phyloP scores from a whole-genome alignment of 23 tunicate genomes.

The Oikopleura dioica region DNA sequence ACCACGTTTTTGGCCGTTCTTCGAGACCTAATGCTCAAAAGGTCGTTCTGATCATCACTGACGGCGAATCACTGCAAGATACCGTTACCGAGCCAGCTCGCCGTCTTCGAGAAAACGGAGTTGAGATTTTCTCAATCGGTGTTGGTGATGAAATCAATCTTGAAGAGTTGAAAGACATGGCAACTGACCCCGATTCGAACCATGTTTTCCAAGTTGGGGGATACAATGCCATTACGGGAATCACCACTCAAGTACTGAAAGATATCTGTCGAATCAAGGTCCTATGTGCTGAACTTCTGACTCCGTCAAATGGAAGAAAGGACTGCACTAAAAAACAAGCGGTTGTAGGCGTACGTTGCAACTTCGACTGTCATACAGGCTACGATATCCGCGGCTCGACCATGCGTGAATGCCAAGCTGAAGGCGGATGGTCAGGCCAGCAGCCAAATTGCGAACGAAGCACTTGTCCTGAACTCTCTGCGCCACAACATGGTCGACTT shows the following conservation, averaged over 20 bases:
- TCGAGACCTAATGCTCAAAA: slow-evolving; percentile 22
- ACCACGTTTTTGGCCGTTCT: slow-evolving; percentile 17
- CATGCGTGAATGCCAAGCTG: not conserved
- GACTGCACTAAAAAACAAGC: slow-evolving; percentile 24
- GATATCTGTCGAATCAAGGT: slow-evolving; percentile 38
- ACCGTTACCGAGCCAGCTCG: slow-evolving; percentile 58
- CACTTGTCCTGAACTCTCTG: slow-evolving; percentile 20
- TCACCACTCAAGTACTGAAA: slow-evolving; percentile 38
- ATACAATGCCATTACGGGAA: slow-evolving; percentile 46
- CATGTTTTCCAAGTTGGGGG: slow-evolving; percentile 83
- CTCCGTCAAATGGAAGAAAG: slow-evolving; percentile 64
- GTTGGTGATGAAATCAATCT: slow-evolving; percentile 21
- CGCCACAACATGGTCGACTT: slow-evolving; percentile 31
- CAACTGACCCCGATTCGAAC: slow-evolving; percentile 34
- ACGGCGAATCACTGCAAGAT: slow-evolving; percentile 89
- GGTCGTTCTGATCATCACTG: slow-evolving; percentile 65
- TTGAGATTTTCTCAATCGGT: slow-evolving; percentile 78
- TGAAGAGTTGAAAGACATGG: slow-evolving; percentile 48
- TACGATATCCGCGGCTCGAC: not conserved
- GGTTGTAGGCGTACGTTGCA: not conserved
- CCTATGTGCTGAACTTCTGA: slow-evolving; percentile 31
- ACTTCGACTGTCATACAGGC: not conserved
- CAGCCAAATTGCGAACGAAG: not conserved
- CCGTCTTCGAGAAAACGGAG: slow-evolving; percentile 31
- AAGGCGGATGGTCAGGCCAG: not conserved